Evolutionary conservation across 2,113 vertebrate genomes (phyloP).

Genomic region (Camelus dromedarius): DNA sequence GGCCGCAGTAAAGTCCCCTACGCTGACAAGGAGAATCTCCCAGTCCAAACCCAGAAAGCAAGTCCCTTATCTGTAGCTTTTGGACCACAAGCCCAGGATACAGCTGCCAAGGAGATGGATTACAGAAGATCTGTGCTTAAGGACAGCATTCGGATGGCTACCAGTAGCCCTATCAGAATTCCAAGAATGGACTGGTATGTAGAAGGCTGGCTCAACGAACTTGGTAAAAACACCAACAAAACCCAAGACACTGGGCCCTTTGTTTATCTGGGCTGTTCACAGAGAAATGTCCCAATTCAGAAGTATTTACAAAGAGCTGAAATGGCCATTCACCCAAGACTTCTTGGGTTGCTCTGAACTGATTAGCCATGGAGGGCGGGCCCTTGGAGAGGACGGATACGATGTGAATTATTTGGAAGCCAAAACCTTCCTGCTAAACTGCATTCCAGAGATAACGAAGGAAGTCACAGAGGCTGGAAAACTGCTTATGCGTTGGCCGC

Average conservation of each 20-base stretch:
- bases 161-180: conserved; percentile 3
- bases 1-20: not conserved
- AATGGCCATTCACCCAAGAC: conserved; percentile 66
- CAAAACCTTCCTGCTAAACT: not conserved
- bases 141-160: not conserved
- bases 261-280: conserved; percentile 48
- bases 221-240: conserved; percentile 43
- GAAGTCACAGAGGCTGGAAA: not conserved
- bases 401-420: not conserved
- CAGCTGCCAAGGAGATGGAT: not conserved
- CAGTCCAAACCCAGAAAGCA: not conserved
- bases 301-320: conserved; percentile 71
- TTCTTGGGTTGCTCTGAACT: not conserved
- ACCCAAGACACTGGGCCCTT: conserved; percentile 60
- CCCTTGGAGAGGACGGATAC: not conserved
- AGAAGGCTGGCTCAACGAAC: conserved; percentile 42
- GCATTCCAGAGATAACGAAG: conserved; percentile 21
- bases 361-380: not conserved
- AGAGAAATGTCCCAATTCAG: conserved; percentile 71
- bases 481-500: rapidly evolving
- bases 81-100: not conserved
- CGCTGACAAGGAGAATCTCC: not conserved
- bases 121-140: not conserved
- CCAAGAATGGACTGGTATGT: conserved; percentile 57
- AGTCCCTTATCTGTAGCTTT: not conserved